Base-by-base conservation (phyloP, 2,888 invertebrate species). In the Escarpia spicata region DNA sequence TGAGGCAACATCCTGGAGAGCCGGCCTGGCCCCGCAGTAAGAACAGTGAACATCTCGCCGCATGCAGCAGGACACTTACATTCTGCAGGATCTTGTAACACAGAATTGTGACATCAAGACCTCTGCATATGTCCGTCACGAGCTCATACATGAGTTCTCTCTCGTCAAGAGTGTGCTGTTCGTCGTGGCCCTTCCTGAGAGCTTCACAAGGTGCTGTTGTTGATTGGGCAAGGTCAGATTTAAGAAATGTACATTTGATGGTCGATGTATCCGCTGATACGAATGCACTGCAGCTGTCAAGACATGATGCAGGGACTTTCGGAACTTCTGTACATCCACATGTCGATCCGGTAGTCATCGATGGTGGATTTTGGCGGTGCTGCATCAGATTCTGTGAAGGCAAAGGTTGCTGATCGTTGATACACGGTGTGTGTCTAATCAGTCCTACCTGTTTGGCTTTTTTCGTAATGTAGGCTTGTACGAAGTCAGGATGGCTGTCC, bases 401-500 rank as follows among this genome's bases (percentile, higher is more conserved):
- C 15, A 52, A 9, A 12, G 75, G 75, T 26, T 75, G 75, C n/a
- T 75, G 75, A 2, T 75, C 75, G 26, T 26, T 26, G 26, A 26
- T 26, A 19, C 75, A n/a, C 75, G n/a, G 19, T n/a, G 75, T 75
- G 75, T 75, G 75, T 75, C 75, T 26, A 26, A 75, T 75, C 75
- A 75, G 75, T 26, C 26, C 75, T 75, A 75, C 75, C 75, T 75
- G 75, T 75, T 75, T 98, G 95, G 98, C 99, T 97, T 99, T 99
- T 97, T 99, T 98, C 97, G 94, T 96, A 96, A 99, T 99, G 97
- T 99, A 99, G 97, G 99, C 98, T 96, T 98, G 98, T 94, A 98
- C 98, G 96, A 99, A 99, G 96, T 98, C 98, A 95, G 98, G 98
- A 97, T 99, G 99, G 97, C 99, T 99, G 97, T 99, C 99, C 95